phyloP scores from a whole-genome alignment of 2,797 vertebrate genomes.

The Tadarida brasiliensis region DNA sequence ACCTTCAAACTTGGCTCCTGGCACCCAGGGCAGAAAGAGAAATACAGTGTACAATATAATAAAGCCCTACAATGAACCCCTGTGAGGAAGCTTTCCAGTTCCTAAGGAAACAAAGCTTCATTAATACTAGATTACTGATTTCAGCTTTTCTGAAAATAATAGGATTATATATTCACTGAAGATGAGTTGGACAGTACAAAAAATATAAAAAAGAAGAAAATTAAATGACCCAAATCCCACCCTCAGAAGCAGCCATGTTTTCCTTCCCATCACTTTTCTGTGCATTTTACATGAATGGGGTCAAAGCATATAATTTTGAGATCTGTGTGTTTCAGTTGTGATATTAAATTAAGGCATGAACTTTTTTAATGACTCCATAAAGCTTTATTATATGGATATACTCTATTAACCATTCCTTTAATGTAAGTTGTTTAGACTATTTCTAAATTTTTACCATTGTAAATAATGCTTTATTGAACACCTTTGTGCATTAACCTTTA shows the following conservation, averaged over 20 bases:
- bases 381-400: not conserved
- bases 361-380: not conserved
- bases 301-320: constrained; percentile 5
- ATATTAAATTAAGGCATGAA: not conserved
- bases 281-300: not conserved
- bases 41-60: not conserved
- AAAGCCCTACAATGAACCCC: not conserved
- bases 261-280: not conserved
- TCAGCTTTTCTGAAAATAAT: constrained; percentile 23
- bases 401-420: constrained; percentile 7
- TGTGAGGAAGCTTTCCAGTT: not conserved
- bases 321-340: constrained; percentile 41
- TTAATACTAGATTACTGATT: not conserved
- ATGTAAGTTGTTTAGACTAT: constrained; percentile 4
- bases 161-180: not conserved
- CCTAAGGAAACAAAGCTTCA: not conserved
- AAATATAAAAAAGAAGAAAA: not conserved
- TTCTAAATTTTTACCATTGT: constrained; percentile 34
- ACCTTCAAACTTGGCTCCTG: not conserved
- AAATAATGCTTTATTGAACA: constrained; percentile 22
- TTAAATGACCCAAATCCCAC: not conserved
- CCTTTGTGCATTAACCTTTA: constrained; percentile 11
- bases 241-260: not conserved
- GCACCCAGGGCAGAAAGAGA: not conserved
- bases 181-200: not conserved